phyloP scores from a whole-genome alignment of 1,140 invertebrate genomes.

The Saccostrea glomerata region DNA sequence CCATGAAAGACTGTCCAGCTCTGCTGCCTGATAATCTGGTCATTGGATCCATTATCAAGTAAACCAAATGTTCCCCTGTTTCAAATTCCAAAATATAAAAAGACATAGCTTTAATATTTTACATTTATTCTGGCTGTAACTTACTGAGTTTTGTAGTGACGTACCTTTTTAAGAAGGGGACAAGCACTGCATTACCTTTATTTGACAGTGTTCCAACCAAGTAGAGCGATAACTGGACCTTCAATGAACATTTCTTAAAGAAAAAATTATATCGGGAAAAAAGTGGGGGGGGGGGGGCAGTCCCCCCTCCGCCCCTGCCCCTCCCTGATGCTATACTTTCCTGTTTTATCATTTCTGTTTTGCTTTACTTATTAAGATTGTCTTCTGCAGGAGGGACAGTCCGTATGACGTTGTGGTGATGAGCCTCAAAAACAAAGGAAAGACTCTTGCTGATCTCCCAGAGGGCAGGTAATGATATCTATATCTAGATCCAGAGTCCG shows the following conservation, averaged over 20 bases:
- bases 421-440: conserved; percentile 81
- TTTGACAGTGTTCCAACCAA: too few species aligned
- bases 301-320: too few species aligned
- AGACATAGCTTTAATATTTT: neutral
- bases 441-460: conserved; percentile 82
- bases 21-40: conserved; percentile 90
- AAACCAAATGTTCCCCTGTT: conserved; percentile 58
- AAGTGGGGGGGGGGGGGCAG: too few species aligned
- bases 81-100: neutral
- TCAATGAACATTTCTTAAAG: too few species aligned
- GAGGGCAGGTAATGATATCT: conserved; percentile 76
- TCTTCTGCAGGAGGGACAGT: conserved; percentile 88
- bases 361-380: neutral
- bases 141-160: neutral
- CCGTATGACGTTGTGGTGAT: conserved; percentile 94
- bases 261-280: too few species aligned
- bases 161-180: neutral
- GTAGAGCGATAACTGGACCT: too few species aligned
- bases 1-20: conserved; percentile 97
- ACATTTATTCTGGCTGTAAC: neutral
- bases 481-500: too few species aligned
- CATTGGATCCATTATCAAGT: conserved; percentile 92
- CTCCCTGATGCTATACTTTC: too few species aligned
- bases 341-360: too few species aligned
- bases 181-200: too few species aligned